Conservation (phyloP, 2,113 vertebrate genomes). For the Copsychus sechellarum region DNA sequence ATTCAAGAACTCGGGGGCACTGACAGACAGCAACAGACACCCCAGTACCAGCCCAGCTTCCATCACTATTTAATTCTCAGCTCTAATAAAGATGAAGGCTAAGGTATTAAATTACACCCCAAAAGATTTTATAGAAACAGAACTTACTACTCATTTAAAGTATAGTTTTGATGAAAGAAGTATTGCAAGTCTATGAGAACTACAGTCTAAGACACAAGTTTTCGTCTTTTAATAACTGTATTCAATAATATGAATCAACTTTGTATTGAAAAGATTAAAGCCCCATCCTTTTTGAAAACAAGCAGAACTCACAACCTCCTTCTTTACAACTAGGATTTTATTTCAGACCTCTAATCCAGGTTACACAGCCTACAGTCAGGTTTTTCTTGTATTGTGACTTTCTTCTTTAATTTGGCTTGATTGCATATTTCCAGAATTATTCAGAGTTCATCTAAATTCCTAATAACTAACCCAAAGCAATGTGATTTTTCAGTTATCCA, state of each 20-base stretch:
- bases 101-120: neutral
- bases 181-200: neutral
- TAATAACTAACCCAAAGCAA: neutral
- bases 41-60: neutral
- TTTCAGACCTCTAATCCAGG: neutral
- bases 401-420: neutral
- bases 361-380: neutral
- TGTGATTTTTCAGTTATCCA: neutral
- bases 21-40: accelerated
- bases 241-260: neutral
- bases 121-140: neutral
- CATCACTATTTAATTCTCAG: neutral
- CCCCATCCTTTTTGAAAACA: neutral
- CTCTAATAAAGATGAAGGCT: neutral
- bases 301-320: neutral
- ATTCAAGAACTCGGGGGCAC: neutral
- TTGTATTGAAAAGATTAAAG: neutral
- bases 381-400: neutral
- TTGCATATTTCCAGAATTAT: neutral
- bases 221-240: neutral
- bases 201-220: neutral
- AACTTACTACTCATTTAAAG: neutral
- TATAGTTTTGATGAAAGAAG: neutral
- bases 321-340: neutral
- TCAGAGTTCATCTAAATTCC: neutral